Percentiles rank a stretch among this genome's conserved stretches.
Evolutionary conservation across 2,113 vertebrate species (phyloP).

Genomic region (Tetraodon nigroviridis): DNA sequence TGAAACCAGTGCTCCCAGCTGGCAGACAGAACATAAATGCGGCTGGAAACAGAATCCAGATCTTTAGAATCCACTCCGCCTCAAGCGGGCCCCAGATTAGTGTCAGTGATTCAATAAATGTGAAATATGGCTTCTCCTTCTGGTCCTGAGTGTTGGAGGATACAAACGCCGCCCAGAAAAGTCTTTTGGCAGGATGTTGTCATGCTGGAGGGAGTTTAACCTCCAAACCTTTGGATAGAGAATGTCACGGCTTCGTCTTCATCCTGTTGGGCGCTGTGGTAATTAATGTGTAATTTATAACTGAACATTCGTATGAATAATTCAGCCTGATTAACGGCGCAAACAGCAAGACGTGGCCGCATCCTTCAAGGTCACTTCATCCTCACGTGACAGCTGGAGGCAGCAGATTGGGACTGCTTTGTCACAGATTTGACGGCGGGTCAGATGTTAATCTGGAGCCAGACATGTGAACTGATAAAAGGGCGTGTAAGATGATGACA

Average conservation of each 20-base stretch:
- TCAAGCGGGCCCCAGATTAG: not conserved
- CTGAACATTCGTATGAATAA: no score
- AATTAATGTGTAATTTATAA: not conserved
- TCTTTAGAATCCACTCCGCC: no score
- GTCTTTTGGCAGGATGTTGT: not conserved
- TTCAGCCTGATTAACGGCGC: no score
- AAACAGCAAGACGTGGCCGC: no score
- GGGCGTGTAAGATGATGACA: no score
- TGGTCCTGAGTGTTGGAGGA: not conserved
- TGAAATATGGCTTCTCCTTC: not conserved
- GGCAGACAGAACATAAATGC: no score
- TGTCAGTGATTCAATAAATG: not conserved
- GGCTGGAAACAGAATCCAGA: no score
- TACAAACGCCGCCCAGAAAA: not conserved
- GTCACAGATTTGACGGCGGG: not conserved
- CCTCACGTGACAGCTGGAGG: not conserved
- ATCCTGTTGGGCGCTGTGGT: not conserved
- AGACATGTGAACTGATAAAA: not conserved
- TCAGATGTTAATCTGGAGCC: not conserved
- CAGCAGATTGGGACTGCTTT: not conserved
- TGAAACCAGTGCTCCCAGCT: no score
- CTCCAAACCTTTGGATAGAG: not conserved
- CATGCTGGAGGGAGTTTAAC: not conserved
- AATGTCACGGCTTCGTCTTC: not conserved
- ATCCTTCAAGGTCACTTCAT: no score